These are phyloP conservation scores for Electrophaes corylata DNA, from an alignment of 2,888 invertebrate species.

Conservation along the genomic window DNA sequence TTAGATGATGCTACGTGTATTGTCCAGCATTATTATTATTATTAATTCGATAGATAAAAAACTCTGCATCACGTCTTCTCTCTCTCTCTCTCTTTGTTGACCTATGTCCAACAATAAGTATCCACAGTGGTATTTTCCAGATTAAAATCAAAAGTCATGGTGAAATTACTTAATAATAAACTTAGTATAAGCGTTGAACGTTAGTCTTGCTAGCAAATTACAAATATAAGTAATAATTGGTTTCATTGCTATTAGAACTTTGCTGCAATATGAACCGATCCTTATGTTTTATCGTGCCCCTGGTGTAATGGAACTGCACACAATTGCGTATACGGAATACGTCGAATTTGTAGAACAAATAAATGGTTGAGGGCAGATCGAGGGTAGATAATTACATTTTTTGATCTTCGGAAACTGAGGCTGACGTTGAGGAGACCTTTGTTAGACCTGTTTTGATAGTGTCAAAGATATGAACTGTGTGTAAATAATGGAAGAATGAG, in stretches of 20 bases:
- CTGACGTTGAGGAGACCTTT: slow-evolving; percentile 63
- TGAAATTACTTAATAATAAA: too few species aligned
- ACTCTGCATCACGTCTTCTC: too few species aligned
- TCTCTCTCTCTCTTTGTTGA: too few species aligned
- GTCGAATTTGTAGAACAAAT: slow-evolving; percentile 84
- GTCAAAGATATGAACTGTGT: slow-evolving; percentile 66
- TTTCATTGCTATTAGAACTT: not conserved
- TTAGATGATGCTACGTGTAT: too few species aligned
- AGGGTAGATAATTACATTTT: slow-evolving; percentile 84
- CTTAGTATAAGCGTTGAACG: too few species aligned
- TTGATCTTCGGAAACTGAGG: slow-evolving; percentile 78
- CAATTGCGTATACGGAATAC: slow-evolving; percentile 77
- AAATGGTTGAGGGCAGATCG: slow-evolving; percentile 83
- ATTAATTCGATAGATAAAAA: too few species aligned
- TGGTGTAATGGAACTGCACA: slow-evolving; percentile 53
- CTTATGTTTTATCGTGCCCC: slow-evolving; percentile 13
- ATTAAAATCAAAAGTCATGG: too few species aligned
- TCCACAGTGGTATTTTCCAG: too few species aligned
- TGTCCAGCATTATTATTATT: too few species aligned
- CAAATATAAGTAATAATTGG: not conserved
- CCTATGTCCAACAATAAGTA: too few species aligned
- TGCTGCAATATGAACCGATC: not conserved
- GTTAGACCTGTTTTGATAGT: slow-evolving; percentile 70
- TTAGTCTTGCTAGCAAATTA: too few species aligned
- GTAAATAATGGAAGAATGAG: slow-evolving; percentile 46